Evolutionary conservation across 1,140 invertebrate genomes (phyloP), one percentile per base, ranked within the genome.

Genomic region (Neomicropteryx cornuta): DNA sequence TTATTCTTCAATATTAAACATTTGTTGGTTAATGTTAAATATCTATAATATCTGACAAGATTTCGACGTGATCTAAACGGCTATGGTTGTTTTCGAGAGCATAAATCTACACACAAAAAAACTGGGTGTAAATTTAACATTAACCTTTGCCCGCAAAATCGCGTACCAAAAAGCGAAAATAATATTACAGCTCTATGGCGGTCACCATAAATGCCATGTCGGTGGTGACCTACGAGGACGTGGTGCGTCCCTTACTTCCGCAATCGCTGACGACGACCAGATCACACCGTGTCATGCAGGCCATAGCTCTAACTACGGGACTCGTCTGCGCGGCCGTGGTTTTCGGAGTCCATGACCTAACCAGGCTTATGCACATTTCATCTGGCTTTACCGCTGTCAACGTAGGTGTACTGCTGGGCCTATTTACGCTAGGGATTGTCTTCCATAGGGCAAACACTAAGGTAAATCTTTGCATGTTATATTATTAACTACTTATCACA

Each of bases 391-490:
- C 71, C 17, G 76, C 79, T 3, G 64, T 80, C 4, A 70, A 77
- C 3, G 62, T 69, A 29, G 81, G 79, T 5, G 77, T 79, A 3
- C 52, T 79, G 13, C 53, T 82, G 1, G 79, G 77, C 2, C 47
- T 79, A 14, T 83, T 82, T 48, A 72, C 69, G 3, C 50, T 82
- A 1, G 81, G 79, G 33, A 76, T 82, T 50, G 70, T 82, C 13
- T 71, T 77, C 44, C 77, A 77, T 0, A 72, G 74, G 54, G 74
- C 73, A 2, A 72, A 73, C 48, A 60, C 66, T 51, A 71, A 68
- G 42, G 72, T 74, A 56, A 58, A 54, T 49, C 21, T 33, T 22
- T 29, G 2, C 38, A 10, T 39, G 31, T 13, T 38, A 2, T 24
- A 30, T 2, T 18, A 10, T 42, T n/a, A n/a, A n/a, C n/a, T n/a